Evolutionary conservation across 1,140 invertebrate genomes (phyloP).

Genomic region (Battus philenor): DNA sequence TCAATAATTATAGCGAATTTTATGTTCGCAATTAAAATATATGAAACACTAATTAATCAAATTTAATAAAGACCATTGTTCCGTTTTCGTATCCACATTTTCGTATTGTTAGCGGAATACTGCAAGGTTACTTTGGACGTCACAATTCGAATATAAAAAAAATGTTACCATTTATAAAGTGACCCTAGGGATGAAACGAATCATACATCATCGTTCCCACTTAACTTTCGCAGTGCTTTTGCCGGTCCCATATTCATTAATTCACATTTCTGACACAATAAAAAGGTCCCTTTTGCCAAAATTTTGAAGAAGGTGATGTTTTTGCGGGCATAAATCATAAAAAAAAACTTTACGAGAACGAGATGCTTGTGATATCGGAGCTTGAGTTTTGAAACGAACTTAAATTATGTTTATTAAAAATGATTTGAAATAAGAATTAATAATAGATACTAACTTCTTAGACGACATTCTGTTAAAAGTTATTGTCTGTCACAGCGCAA

Average conservation of each 20-base stretch:
- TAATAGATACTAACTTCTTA: too few relatives aligned
- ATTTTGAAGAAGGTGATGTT: constrained; percentile 1
- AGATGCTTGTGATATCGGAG: too few relatives aligned
- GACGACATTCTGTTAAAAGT: too few relatives aligned
- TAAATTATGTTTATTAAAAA: too few relatives aligned
- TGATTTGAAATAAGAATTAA: too few relatives aligned
- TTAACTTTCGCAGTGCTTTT: constrained; percentile 14
- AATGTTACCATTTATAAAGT: constrained; percentile 14
- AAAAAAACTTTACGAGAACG: not conserved
- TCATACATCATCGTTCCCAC: constrained; percentile 11
- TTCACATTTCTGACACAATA: constrained; percentile 13
- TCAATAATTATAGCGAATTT: too few relatives aligned
- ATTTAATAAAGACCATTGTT: too few relatives aligned
- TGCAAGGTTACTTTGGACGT: not conserved
- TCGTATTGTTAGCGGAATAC: not conserved
- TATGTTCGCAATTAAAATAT: too few relatives aligned
- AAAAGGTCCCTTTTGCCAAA: constrained; percentile 7
- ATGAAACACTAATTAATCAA: too few relatives aligned
- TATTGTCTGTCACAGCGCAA: too few relatives aligned
- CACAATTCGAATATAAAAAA: constrained; percentile 10
- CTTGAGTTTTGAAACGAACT: too few relatives aligned
- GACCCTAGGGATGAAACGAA: constrained; percentile 11
- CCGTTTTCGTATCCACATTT: too few relatives aligned
- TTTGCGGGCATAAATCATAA: constrained; percentile 2
- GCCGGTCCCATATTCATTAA: constrained; percentile 13